phyloP scores from a whole-genome alignment of 2,888 invertebrate species.

The Polia nebulosa region DNA sequence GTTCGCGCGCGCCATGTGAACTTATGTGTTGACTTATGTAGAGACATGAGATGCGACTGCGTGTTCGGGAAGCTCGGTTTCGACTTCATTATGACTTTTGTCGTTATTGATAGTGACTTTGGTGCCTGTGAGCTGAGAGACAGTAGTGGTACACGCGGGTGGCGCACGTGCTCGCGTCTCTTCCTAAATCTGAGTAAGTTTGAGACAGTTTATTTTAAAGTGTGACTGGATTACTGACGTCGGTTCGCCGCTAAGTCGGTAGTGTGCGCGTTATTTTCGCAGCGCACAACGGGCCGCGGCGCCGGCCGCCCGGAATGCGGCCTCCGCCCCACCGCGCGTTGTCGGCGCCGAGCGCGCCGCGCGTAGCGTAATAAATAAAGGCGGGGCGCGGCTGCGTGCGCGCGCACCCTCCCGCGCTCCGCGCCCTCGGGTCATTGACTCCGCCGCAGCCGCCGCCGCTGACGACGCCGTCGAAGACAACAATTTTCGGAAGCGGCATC shows the following conservation, averaged over 20 bases:
- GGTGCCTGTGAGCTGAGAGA: slow-evolving; percentile 79
- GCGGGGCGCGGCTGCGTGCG: slow-evolving; percentile 90
- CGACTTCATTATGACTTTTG: slow-evolving; percentile 62
- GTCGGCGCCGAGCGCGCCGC: slow-evolving; percentile 85
- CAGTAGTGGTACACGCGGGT: slow-evolving; percentile 78
- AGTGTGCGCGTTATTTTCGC: slow-evolving; percentile 86
- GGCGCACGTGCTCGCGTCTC: slow-evolving; percentile 84
- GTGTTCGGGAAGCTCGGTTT: slow-evolving; percentile 59
- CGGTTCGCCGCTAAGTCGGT: slow-evolving; percentile 73
- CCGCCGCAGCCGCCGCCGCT: slow-evolving; percentile 73
- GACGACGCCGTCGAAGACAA: slow-evolving; percentile 82
- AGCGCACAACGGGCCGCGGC: slow-evolving; percentile 77
- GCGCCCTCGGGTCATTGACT: slow-evolving; percentile 89
- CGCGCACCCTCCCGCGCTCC: slow-evolving; percentile 90
- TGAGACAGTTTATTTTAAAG: slow-evolving; percentile 87
- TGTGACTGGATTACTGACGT: slow-evolving; percentile 82
- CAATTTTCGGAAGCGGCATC: slow-evolving; percentile 81
- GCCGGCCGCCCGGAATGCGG: slow-evolving; percentile 86
- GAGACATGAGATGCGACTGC: slow-evolving; percentile 61
- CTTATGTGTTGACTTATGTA: slow-evolving; percentile 84
- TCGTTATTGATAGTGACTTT: slow-evolving; percentile 82
- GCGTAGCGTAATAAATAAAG: slow-evolving; percentile 91
- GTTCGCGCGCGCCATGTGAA: slow-evolving; percentile 89
- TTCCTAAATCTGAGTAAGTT: slow-evolving; percentile 84
- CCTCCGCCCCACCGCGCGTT: slow-evolving; percentile 87